Evolutionary conservation across 2,888 invertebrate species (phyloP), one percentile per base, ranked within the genome.

Genomic region (Pterostichus niger): DNA sequence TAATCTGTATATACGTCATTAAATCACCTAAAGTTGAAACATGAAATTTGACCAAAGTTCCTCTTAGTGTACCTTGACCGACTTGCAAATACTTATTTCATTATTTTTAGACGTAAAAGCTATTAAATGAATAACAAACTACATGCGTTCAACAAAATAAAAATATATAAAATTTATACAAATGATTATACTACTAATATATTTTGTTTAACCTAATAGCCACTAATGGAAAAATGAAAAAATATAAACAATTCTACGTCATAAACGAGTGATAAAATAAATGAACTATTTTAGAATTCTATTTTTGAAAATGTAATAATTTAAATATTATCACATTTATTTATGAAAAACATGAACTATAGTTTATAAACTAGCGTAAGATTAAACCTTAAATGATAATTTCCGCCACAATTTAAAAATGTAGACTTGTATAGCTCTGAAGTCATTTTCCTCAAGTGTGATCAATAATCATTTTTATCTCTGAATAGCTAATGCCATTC

Each of bases 31-130:
- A 49, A 71, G 13, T 35, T 44, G 9, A 40, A 46, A 54, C 33
- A 44, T 78, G 40, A 59, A 77, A 81, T 80, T 80, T 81, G 81
- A 68, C 49, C 81, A 81, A 81, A 81, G 81, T 81, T 73, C 81
- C 31, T 56, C 24, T 49, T 40, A 35, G 10, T 81, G 81, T 81
- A 81, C 81, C 81, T 81, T 81, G 81, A 81, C 81, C 81, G 40
- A 81, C 40, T 68, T 81, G 81, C 81, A 54, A 81, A 81, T 81
- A 56, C 64, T 68, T 49, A 44, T 24, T 10, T 40, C 35, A 33
- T 35, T 79, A 79, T 79, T 61, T 79, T 61, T 79, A 79, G 78
- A 64, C 33, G 33, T 33, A 64, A 64, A 59, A 31, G 31, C 59
- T 68, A 64, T 24, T 24, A 24, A 40, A 40, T 40, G 40, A 40